Evolutionary conservation across 2,113 vertebrate genomes (phyloP), one percentile per base, ranked within the genome.

Genomic region (Salvelinus namaycush): DNA sequence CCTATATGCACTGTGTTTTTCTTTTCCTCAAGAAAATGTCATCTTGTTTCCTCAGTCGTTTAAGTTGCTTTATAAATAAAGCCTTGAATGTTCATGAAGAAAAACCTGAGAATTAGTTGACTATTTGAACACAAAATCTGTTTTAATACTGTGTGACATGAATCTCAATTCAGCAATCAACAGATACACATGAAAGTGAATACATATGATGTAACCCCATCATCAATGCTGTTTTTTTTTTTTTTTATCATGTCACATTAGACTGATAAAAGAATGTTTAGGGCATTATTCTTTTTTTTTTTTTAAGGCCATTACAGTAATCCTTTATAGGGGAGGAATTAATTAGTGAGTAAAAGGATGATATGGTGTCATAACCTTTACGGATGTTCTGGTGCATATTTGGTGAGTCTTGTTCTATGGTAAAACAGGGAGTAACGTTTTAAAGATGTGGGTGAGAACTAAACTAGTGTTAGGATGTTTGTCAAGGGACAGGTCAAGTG

Each of bases 1-100:
- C 84, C 83, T 89, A 75, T 89, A 91, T 90, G 83, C 67, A 89
- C 70, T 76, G 81, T 92, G 88, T 90, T 82, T 81, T 85, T 87
- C 86, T 84, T 67, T 86, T 77, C 74, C 75, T 64, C 78, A n/a
- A 68, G 76, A 59, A 67, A 62, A 64, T 78, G 70, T 79, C 49
- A 54, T 68, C n/a, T 71, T 66, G 70, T 75, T 78, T 77, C 20
- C 62, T 76, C 73, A 12, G 51, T 77, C 48, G 20, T 78, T 72
- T 70, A 72, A 67, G 18, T 78, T 81, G 74, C 72, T 83, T 80
- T 51, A 66, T 27, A 34, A 82, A 84, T 86, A 86, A 84, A 72
- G 65, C 70, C 62, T 76, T 67, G 72, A 73, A 78, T 70, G 69
- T 72, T 77, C 69, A 66, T 76, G 54, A n/a, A 49, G 62, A 51